Percentiles rank a stretch among this genome's conserved stretches.
phyloP scores from a whole-genome alignment of 1,140 invertebrate species.

The Neodiprion virginianus region DNA sequence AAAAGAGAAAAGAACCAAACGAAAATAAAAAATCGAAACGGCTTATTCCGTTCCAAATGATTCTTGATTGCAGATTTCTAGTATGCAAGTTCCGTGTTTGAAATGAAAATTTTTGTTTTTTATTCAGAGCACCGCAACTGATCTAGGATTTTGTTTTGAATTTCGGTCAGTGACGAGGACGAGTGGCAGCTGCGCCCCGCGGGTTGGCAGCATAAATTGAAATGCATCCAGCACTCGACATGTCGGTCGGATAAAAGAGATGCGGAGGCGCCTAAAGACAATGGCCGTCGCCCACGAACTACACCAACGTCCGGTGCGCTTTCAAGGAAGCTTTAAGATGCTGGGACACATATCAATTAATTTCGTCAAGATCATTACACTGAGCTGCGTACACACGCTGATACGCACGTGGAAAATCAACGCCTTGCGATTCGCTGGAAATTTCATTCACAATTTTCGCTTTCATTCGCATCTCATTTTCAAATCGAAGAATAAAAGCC shows the following conservation, averaged over 20 bases:
- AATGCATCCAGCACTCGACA: conserved; percentile 54
- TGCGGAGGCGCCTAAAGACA: conserved; percentile 43
- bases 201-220: conserved; percentile 39
- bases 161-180: neutral
- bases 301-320: conserved; percentile 52
- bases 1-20: too few relatives aligned
- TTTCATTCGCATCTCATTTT: too few relatives aligned
- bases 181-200: neutral
- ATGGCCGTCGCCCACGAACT: conserved; percentile 46
- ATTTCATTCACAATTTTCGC: neutral
- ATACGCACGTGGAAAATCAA: conserved; percentile 16
- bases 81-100: too few relatives aligned
- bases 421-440: conserved; percentile 10
- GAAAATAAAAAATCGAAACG: too few relatives aligned
- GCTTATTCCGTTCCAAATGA: too few relatives aligned
- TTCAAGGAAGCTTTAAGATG: conserved; percentile 53
- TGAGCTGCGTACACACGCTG: conserved; percentile 12
- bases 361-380: conserved; percentile 43
- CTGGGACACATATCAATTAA: conserved; percentile 58
- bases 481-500: too few relatives aligned
- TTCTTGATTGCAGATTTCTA: too few relatives aligned
- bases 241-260: conserved; percentile 56
- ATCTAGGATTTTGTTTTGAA: too few relatives aligned
- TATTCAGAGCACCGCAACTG: too few relatives aligned
- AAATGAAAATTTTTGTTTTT: too few relatives aligned